phyloP scores from a whole-genome alignment of 2,888 invertebrate genomes.

The Platycheirus albimanus region DNA sequence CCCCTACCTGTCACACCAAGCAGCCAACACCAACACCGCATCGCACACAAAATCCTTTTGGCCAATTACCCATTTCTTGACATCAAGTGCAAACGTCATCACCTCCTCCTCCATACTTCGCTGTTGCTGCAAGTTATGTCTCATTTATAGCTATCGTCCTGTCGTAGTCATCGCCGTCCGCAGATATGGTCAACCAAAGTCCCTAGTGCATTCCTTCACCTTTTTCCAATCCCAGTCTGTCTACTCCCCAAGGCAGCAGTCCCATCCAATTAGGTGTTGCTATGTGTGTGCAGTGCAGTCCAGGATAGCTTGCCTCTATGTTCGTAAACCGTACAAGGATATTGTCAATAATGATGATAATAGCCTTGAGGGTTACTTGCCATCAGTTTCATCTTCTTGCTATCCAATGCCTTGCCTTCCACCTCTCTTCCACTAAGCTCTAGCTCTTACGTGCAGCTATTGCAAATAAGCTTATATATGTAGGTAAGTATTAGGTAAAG shows the following conservation, averaged over 20 bases:
- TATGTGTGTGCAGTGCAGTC: slow-evolving; percentile 59
- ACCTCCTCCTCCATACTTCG: slow-evolving; percentile 52
- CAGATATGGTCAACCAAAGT: slow-evolving; percentile 58
- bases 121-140: slow-evolving; percentile 30
- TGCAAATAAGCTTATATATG: slow-evolving; percentile 62
- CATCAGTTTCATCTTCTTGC: slow-evolving; percentile 66
- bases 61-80: slow-evolving; percentile 69
- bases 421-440: slow-evolving; percentile 46
- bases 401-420: slow-evolving; percentile 48
- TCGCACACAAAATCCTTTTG: slow-evolving; percentile 63
- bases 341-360: slow-evolving; percentile 73
- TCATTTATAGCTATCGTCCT: slow-evolving; percentile 14
- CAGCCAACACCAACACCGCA: slow-evolving; percentile 33
- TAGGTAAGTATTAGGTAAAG: slow-evolving; percentile 4
- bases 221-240: slow-evolving; percentile 16
- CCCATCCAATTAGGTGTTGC: slow-evolving; percentile 71
- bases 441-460: slow-evolving; percentile 65
- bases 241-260: slow-evolving; percentile 47
- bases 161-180: slow-evolving; percentile 3
- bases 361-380: slow-evolving; percentile 63
- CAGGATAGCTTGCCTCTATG: slow-evolving; percentile 38
- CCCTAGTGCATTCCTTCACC: slow-evolving; percentile 39
- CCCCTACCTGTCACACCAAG: slow-evolving; percentile 18
- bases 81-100: slow-evolving; percentile 69
- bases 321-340: slow-evolving; percentile 69